Evolutionary conservation across 2,797 vertebrate genomes (phyloP).

Genomic region (Hippocampus kuda): DNA sequence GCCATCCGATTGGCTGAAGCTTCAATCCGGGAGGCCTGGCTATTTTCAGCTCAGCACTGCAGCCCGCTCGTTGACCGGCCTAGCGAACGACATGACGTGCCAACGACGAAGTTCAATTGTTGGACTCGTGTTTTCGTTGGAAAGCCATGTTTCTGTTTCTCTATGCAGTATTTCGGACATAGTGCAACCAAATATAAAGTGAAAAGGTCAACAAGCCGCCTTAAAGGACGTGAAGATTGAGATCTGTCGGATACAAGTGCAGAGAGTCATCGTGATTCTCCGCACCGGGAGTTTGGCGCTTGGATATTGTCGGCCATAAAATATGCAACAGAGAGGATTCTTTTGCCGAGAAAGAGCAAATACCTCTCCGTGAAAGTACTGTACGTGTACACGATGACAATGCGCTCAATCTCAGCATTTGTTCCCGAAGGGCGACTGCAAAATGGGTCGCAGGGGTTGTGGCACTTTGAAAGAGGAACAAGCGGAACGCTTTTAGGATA

Average conservation of each 20-base stretch:
- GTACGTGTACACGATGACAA: not conserved
- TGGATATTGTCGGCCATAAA: not conserved
- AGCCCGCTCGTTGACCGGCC: not conserved
- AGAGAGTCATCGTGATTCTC: not conserved
- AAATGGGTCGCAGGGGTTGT: not conserved
- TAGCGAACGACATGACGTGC: not conserved
- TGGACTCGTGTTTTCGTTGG: too few relatives aligned
- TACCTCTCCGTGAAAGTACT: not conserved
- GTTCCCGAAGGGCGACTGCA: not conserved
- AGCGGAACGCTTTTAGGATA: slow-evolving; percentile 6
- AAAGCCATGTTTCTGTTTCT: not conserved
- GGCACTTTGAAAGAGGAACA: not conserved
- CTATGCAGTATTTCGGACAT: not conserved
- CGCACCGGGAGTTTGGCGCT: not conserved
- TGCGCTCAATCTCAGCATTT: not conserved
- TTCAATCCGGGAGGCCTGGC: not conserved
- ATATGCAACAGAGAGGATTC: not conserved
- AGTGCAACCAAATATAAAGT: not conserved
- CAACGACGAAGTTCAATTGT: not conserved
- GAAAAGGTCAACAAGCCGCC: not conserved
- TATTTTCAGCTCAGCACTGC: not conserved
- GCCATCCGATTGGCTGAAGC: slow-evolving; percentile 7
- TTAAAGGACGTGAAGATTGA: not conserved
- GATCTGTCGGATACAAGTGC: not conserved
- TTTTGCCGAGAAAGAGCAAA: not conserved